These are phyloP conservation scores for Heliconius himera DNA, from an alignment of 1,140 invertebrate genomes.

Conservation along the genomic window DNA sequence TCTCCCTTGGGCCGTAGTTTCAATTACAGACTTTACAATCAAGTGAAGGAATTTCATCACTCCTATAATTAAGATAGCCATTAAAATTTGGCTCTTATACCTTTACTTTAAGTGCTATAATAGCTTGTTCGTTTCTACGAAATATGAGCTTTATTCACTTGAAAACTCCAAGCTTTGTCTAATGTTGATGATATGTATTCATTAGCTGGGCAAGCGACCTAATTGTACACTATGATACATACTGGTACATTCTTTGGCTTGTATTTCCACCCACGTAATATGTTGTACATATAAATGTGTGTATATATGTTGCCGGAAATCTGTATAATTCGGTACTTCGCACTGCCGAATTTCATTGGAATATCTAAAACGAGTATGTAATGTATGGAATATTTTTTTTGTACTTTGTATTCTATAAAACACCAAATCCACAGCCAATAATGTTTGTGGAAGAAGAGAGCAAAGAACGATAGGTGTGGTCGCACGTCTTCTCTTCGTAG, in stretches of 20 bases:
- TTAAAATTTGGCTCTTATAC: slow-evolving; percentile 26
- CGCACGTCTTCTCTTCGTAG: too few species aligned
- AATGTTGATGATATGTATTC: slow-evolving; percentile 38
- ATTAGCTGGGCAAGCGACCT: slow-evolving; percentile 39
- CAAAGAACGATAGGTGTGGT: too few species aligned
- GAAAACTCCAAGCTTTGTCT: slow-evolving; percentile 30
- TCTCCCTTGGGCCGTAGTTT: slow-evolving; percentile 29
- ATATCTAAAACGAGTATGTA: too few species aligned
- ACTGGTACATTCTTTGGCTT: background rate
- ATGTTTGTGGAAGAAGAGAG: too few species aligned
- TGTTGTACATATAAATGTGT: background rate
- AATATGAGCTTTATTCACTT: slow-evolving; percentile 20
- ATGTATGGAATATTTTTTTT: too few species aligned
- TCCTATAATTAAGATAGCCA: slow-evolving; percentile 4
- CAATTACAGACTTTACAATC: slow-evolving; percentile 34
- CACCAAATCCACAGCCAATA: too few species aligned
- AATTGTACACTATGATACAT: slow-evolving; percentile 26
- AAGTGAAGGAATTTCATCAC: slow-evolving; percentile 35
- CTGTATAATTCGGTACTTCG: too few species aligned
- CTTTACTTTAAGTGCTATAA: slow-evolving; percentile 20
- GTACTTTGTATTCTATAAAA: too few species aligned
- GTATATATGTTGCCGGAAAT: too few species aligned
- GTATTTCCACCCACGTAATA: background rate
- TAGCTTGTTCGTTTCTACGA: slow-evolving; percentile 15
- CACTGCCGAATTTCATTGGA: too few species aligned